A percentile compares a stretch with the other conserved stretches of the same genome.
These are phyloP conservation scores for Murina feae DNA, from an alignment of 2,113 vertebrate genomes.

Conservation along the genomic window DNA sequence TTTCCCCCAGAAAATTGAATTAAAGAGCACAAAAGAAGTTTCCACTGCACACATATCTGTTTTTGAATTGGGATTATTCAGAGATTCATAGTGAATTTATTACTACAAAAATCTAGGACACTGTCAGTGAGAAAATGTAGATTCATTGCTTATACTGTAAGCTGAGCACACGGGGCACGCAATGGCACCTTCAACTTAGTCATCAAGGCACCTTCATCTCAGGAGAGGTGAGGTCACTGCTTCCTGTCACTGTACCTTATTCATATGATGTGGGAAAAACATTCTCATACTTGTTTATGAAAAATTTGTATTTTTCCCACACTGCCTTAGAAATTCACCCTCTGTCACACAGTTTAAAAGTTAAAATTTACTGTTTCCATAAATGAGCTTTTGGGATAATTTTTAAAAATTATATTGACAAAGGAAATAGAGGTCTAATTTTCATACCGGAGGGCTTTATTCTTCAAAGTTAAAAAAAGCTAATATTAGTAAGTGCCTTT, in stretches of 20 bases:
- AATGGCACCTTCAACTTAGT: not conserved
- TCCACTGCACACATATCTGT: not conserved
- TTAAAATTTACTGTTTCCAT: slow-evolving; percentile 43
- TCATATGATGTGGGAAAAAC: slow-evolving; percentile 42
- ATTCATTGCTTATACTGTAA: not conserved
- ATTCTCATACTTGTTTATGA: slow-evolving; percentile 34
- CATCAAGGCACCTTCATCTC: slow-evolving; percentile 36
- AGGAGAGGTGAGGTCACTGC: not conserved
- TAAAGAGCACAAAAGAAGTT: slow-evolving; percentile 1
- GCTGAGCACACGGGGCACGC: not conserved
- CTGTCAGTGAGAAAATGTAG: not conserved
- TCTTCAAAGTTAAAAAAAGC: not conserved
- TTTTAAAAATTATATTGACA: not conserved
- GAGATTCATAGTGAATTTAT: not conserved
- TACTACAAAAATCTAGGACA: slow-evolving; percentile 29
- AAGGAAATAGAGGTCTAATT: slow-evolving; percentile 42
- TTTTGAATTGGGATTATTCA: slow-evolving; percentile 46
- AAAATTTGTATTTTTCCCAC: slow-evolving; percentile 25
- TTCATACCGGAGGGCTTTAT: not conserved
- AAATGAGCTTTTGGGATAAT: slow-evolving; percentile 44
- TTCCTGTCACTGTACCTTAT: not conserved
- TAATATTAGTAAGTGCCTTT: slow-evolving; percentile 39
- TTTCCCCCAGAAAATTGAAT: not conserved
- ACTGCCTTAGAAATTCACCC: slow-evolving; percentile 39
- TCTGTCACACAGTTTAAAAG: slow-evolving; percentile 21